Evolutionary conservation across 2,113 vertebrate genomes (phyloP).

Genomic region (Phoenicopterus ruber): DNA sequence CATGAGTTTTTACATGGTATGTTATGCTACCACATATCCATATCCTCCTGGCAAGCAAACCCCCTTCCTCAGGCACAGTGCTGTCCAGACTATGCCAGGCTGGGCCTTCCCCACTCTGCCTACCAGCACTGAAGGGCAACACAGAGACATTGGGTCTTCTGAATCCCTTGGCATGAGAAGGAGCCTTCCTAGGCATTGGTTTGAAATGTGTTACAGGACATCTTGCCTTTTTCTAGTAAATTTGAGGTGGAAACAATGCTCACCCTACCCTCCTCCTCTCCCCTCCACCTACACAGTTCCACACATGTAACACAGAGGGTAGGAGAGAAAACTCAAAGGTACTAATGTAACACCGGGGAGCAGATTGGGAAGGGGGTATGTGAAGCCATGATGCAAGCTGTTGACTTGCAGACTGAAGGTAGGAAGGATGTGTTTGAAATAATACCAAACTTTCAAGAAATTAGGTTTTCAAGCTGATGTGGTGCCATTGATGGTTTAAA

Average conservation of each 20-base stretch:
- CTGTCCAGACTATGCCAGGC: neutral
- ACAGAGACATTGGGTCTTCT: neutral
- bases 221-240: neutral
- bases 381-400: neutral
- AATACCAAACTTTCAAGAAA: neutral
- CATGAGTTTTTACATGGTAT: neutral
- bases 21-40: neutral
- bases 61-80: neutral
- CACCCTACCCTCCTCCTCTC: neutral
- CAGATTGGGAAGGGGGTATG: neutral
- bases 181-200: neutral
- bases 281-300: neutral
- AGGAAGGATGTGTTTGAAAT: neutral
- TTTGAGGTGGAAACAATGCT: neutral
- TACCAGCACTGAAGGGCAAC: neutral
- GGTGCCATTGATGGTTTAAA: neutral
- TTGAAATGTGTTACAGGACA: neutral
- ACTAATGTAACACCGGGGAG: neutral
- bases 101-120: neutral
- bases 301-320: neutral
- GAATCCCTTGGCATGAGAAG: neutral
- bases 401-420: neutral
- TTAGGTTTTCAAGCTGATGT: neutral
- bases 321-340: neutral
- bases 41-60: neutral